A percentile compares a stretch with the other conserved stretches of the same genome.
phyloP scores from a whole-genome alignment of 2,888 invertebrate species.

The Chymomyza fuscimana region DNA sequence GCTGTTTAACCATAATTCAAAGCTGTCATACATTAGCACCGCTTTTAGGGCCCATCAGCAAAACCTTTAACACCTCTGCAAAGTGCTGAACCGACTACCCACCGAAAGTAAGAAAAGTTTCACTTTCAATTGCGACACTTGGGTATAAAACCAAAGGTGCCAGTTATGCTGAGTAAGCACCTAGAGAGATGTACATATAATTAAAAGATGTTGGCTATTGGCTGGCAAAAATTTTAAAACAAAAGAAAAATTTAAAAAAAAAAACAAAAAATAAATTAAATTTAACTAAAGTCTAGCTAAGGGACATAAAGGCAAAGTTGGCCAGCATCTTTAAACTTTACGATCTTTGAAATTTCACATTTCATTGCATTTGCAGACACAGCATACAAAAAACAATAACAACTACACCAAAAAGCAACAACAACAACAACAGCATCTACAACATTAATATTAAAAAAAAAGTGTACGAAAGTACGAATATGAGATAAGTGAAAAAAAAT shows the following conservation, averaged over 20 bases:
- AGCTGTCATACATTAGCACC: slow-evolving; percentile 30
- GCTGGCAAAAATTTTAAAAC: slow-evolving; percentile 38
- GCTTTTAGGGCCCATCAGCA: slow-evolving; percentile 17
- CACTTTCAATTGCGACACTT: slow-evolving; percentile 71
- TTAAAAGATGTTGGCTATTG: slow-evolving; percentile 51
- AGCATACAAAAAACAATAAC: not conserved
- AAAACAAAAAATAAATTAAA: slow-evolving; percentile 25
- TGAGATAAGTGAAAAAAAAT: slow-evolving; percentile 50
- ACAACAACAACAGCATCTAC: slow-evolving; percentile 40
- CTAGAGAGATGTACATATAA: slow-evolving; percentile 39
- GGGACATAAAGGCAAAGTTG: slow-evolving; percentile 23
- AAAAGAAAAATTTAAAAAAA: slow-evolving; percentile 26
- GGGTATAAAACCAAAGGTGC: slow-evolving; percentile 41
- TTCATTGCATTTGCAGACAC: slow-evolving; percentile 50
- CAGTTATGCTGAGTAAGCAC: slow-evolving; percentile 49
- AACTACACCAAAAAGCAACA: slow-evolving; percentile 8
- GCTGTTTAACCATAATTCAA: not conserved
- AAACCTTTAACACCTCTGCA: slow-evolving; percentile 27
- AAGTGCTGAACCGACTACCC: not conserved
- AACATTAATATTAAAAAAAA: not conserved
- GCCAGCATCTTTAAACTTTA: slow-evolving; percentile 65
- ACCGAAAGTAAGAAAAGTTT: slow-evolving; percentile 62
- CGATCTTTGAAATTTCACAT: slow-evolving; percentile 70
- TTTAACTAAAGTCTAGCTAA: slow-evolving; percentile 39
- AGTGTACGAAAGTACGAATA: slow-evolving; percentile 25